A percentile compares a stretch with the other conserved stretches of the same genome.
Conservation (phyloP, 2,113 vertebrate genomes). For the Jaculus jaculus region DNA sequence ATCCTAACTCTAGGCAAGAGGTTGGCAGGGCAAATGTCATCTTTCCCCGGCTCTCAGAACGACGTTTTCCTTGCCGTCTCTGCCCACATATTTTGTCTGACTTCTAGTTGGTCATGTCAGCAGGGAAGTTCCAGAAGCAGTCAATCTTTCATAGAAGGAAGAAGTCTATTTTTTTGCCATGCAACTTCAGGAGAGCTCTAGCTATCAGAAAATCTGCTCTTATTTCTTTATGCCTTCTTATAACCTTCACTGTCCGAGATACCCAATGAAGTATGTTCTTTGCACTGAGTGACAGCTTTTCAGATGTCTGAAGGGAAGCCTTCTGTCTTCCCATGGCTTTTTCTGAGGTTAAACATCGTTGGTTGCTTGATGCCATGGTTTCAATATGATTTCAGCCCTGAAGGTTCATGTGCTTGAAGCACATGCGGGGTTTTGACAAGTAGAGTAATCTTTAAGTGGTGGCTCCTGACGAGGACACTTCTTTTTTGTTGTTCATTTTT, state of each 20-base stretch:
- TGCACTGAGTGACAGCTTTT: background rate
- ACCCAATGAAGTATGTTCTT: background rate
- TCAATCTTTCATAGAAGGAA: background rate
- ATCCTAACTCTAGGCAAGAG: background rate
- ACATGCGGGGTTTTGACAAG: background rate
- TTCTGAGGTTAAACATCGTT: background rate
- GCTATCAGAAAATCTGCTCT: background rate
- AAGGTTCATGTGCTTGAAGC: background rate
- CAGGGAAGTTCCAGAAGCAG: background rate
- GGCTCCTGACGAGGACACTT: too few relatives aligned
- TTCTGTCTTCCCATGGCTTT: background rate
- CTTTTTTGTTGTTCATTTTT: too few relatives aligned
- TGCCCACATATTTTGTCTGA: background rate
- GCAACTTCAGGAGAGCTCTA: background rate
- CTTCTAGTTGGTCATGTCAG: slow-evolving; percentile 4
- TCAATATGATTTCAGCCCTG: background rate
- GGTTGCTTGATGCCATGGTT: background rate
- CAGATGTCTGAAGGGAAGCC: background rate
- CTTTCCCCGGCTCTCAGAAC: background rate
- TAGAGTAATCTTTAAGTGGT: background rate
- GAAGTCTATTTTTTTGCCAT: background rate
- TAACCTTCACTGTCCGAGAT: background rate
- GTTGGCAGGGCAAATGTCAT: background rate
- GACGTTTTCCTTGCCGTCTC: background rate
- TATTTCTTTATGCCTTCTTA: background rate